phyloP scores from a whole-genome alignment of 2,888 invertebrate genomes.

The Proisotoma minuta region DNA sequence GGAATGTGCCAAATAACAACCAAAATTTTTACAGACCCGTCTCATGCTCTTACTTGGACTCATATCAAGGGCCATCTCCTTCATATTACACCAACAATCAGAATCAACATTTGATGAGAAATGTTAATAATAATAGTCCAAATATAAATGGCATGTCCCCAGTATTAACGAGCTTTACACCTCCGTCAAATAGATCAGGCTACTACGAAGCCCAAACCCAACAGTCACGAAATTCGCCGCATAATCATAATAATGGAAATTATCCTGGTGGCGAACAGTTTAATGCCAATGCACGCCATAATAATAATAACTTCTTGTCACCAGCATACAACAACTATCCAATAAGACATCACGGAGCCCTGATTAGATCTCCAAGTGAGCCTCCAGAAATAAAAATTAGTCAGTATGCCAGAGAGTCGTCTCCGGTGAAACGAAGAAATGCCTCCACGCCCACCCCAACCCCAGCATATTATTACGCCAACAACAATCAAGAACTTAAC shows the following conservation, averaged over 20 bases:
- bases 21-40: constrained; percentile 45
- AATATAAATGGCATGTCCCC: background rate
- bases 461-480: constrained; percentile 13
- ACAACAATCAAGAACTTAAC: background rate
- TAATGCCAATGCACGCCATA: background rate
- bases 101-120: background rate
- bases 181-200: background rate
- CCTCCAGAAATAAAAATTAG: constrained; percentile 38
- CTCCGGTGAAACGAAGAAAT: constrained; percentile 27
- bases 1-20: constrained; percentile 5
- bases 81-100: background rate
- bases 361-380: constrained; percentile 44
- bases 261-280: constrained; percentile 2
- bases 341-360: constrained; percentile 15
- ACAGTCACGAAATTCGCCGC: background rate
- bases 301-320: constrained; percentile 15
- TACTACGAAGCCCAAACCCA: constrained; percentile 5
- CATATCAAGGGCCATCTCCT: constrained; percentile 16
- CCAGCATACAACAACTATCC: background rate
- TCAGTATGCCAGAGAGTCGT: constrained; percentile 19
- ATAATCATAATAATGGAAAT: background rate
- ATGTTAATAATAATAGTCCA: background rate
- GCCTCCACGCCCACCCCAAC: constrained; percentile 32
- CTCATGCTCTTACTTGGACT: constrained; percentile 45
- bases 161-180: background rate